Conservation (phyloP, 2,113 vertebrate genomes). For the Bufo bufo region DNA sequence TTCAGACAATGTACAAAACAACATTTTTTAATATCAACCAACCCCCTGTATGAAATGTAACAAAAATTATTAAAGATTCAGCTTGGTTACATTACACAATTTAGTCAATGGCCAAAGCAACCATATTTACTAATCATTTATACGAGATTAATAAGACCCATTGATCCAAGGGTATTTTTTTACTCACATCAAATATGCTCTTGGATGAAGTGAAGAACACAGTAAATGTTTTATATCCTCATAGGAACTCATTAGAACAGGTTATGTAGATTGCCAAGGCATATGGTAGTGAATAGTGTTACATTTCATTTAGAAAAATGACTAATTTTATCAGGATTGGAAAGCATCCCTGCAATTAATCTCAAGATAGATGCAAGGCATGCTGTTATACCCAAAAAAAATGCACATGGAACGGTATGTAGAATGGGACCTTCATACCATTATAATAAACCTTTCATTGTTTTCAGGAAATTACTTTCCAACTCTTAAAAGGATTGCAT, state of each 20-base stretch:
- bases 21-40: too few species aligned
- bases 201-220: conserved; percentile 9
- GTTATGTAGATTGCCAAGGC: conserved; percentile 18
- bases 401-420: not conserved
- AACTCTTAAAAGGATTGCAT: too few species aligned
- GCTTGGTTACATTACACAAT: too few species aligned
- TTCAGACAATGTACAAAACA: too few species aligned
- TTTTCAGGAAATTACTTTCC: not conserved
- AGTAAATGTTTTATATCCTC: conserved; percentile 12
- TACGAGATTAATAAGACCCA: not conserved
- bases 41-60: too few species aligned
- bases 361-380: not conserved
- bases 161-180: not conserved
- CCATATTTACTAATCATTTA: not conserved
- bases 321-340: not conserved
- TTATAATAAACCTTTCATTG: not conserved
- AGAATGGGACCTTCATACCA: too few species aligned
- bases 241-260: conserved; percentile 19
- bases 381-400: not conserved
- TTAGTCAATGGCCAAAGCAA: too few species aligned
- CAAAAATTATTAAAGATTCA: too few species aligned
- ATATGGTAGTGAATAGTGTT: not conserved
- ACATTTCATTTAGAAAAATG: not conserved
- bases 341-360: not conserved
- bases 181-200: conserved; percentile 14